Evolutionary conservation across 2,113 vertebrate genomes (phyloP).

Genomic region (Colinus virginianus): DNA sequence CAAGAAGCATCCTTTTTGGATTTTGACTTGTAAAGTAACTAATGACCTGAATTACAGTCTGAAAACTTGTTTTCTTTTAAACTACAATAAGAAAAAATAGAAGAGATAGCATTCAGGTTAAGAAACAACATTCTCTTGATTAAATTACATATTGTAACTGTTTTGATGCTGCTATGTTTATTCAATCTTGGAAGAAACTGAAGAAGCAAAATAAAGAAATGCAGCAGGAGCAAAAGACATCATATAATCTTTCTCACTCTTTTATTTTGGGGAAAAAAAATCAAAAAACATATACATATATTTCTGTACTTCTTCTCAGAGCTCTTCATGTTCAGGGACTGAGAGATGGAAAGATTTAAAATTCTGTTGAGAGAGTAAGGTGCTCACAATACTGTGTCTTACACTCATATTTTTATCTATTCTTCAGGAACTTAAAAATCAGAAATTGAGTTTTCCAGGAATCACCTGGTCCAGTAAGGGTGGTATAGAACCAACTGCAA

Average conservation of each 20-base stretch:
- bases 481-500: neutral
- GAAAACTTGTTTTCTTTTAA: neutral
- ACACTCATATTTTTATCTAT: neutral
- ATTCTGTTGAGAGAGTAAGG: neutral
- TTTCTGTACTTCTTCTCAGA: neutral
- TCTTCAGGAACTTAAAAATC: neutral
- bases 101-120: neutral
- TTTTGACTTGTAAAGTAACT: neutral
- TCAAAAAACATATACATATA: neutral
- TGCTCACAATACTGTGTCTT: neutral
- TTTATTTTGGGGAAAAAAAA: neutral
- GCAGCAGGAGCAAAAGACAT: rapidly evolving
- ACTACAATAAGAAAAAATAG: neutral
- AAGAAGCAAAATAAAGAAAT: neutral
- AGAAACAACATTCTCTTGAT: neutral
- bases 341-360: neutral
- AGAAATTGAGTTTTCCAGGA: neutral
- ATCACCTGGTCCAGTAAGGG: neutral
- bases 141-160: neutral
- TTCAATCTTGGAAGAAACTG: neutral
- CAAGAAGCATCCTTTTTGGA: neutral
- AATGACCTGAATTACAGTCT: neutral
- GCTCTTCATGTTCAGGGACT: neutral
- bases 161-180: neutral
- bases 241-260: neutral